Base-by-base conservation (phyloP, 1,140 invertebrate species). In the Drosophila teissieri region DNA sequence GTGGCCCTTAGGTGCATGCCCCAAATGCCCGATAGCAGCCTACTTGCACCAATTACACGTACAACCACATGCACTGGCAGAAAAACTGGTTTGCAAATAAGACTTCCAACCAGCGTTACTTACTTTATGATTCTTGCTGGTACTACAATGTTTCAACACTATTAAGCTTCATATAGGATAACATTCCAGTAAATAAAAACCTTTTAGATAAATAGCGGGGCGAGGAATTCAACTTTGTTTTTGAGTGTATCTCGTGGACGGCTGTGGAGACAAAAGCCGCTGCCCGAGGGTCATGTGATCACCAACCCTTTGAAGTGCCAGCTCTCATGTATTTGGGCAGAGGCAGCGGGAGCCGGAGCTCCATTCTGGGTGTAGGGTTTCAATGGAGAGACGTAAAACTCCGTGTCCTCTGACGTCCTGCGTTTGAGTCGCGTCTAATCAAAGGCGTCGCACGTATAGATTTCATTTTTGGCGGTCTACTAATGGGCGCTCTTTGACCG, bases 381-480 rank as follows among this genome's bases (percentile, higher is more conserved):
- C 17, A 60, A 39, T 24, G 40, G 24, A 46, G 40, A 10, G 54
- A 17, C 24, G 24, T 24, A 17, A 14, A 49, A 17, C 45, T 36
- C 14, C n/a, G n/a, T 17, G 34, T 31, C 27, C 52, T 12, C 37
- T 48, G 64, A 49, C 70, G 57, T 42, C n/a, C 42, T 27, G 63
- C 61, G 63, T 51, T 51, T 61, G 58, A 42, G 52, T 57, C 54
- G 65, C 63, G 70, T 65, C 70, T 86, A 82, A 86, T 86, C 88
- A 86, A 86, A 86, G 82, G 79, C 70, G 74, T 80, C 67, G 75
- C 83, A 86, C 83, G 79, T 73, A 75, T 82, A 86, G 82, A 86
- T 85, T 81, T 85, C 78, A 82, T 86, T 86, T 85, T 82, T 85
- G 82, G 82, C 65, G 64, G 70, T 65, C 64, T 67, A 76, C 83